These are phyloP conservation scores for Temnothorax nylanderi DNA, from an alignment of 1,140 invertebrate species.

Conservation along the genomic window DNA sequence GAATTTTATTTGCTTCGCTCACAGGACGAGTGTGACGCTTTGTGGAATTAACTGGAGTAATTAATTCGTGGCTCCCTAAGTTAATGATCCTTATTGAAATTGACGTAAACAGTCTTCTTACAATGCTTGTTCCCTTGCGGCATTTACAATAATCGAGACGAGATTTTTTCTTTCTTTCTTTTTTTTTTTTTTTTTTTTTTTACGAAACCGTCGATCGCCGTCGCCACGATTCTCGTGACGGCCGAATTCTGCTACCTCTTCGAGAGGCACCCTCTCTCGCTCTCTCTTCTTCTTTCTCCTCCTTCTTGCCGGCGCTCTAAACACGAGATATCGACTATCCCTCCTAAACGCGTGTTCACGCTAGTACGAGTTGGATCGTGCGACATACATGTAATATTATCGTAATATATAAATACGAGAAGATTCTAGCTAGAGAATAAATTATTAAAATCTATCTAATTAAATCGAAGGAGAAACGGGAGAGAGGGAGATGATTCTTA, in stretches of 20 bases:
- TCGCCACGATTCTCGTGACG: not conserved
- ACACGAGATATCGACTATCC: conserved; percentile 33
- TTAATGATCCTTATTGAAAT: conserved; percentile 84
- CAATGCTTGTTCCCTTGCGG: conserved; percentile 82
- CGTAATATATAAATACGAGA: conserved; percentile 50
- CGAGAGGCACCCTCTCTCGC: not conserved
- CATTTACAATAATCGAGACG: conserved; percentile 77
- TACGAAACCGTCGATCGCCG: conserved; percentile 78
- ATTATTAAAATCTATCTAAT: conserved; percentile 79
- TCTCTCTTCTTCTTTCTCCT: not conserved
- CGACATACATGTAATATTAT: conserved; percentile 39
- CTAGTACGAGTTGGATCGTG: conserved; percentile 56
- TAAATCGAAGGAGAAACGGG: conserved; percentile 20
- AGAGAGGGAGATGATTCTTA: conserved; percentile 31
- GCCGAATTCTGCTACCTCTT: conserved; percentile 10
- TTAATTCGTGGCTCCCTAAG: conserved; percentile 77
- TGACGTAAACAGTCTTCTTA: conserved; percentile 85
- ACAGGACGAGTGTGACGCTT: not conserved
- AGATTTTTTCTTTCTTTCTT: conserved; percentile 59
- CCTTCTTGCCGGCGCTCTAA: conserved; percentile 10
- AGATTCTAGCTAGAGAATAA: conserved; percentile 81
- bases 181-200: conserved; percentile 10
- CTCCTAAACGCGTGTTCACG: conserved; percentile 34
- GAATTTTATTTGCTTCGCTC: conserved; percentile 47
- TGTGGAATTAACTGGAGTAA: conserved; percentile 70